Percentiles rank a stretch among this genome's conserved stretches.
These are phyloP conservation scores for Stenodera caucasica DNA, from an alignment of 2,888 invertebrate genomes.

Conservation along the genomic window DNA sequence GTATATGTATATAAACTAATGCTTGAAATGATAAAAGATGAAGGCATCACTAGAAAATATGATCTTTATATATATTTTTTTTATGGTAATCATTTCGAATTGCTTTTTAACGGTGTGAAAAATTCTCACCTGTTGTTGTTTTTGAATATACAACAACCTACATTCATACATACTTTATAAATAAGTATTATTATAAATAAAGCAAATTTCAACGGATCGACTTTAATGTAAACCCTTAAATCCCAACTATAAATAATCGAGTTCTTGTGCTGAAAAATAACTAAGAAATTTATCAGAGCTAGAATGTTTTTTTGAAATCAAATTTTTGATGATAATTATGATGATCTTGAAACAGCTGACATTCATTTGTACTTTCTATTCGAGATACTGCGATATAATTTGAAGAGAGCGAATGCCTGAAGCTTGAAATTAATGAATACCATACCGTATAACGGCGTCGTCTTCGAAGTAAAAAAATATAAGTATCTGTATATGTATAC, in stretches of 20 bases:
- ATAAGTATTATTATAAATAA: too few species aligned
- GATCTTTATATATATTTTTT: too few species aligned
- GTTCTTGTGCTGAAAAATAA: constrained; percentile 19
- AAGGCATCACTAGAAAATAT: constrained; percentile 11
- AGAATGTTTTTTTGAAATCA: too few species aligned
- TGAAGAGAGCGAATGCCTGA: constrained; percentile 15
- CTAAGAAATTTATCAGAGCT: constrained; percentile 25
- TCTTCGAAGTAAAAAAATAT: too few species aligned
- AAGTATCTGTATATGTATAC: too few species aligned
- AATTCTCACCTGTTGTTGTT: too few species aligned
- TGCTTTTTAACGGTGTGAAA: too few species aligned
- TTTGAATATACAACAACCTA: neutral
- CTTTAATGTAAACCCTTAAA: constrained; percentile 24
- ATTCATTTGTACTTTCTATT: neutral
- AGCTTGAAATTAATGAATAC: constrained; percentile 30
- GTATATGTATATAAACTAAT: too few species aligned
- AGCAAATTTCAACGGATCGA: constrained; percentile 13
- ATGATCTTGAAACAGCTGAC: too few species aligned
- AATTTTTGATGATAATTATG: too few species aligned
- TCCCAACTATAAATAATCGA: constrained; percentile 29
- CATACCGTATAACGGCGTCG: too few species aligned
- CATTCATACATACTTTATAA: neutral
- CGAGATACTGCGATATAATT: constrained; percentile 18
- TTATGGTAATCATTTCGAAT: neutral
- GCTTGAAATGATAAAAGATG: neutral